Percentiles rank a stretch among this genome's conserved stretches.
Conservation (phyloP, 2,113 vertebrate genomes). For the Zapornia atra region DNA sequence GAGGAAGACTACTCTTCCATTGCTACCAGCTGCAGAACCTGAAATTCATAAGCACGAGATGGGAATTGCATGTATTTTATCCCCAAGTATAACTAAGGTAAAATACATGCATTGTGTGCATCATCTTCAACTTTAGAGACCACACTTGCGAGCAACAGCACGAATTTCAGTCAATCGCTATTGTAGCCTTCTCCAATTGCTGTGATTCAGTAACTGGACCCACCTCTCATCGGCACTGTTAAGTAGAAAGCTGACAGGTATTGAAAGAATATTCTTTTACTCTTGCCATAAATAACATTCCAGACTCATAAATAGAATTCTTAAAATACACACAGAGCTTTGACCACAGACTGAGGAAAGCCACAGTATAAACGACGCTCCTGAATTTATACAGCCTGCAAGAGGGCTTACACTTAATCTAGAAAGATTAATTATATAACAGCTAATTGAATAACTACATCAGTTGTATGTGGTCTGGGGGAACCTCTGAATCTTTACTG, state of each 20-base stretch:
- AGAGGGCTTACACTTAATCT: neutral
- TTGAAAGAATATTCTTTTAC: neutral
- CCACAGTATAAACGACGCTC: neutral
- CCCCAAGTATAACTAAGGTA: neutral
- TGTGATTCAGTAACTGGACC: neutral
- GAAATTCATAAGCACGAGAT: neutral
- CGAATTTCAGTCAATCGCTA: neutral
- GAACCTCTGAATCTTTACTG: neutral
- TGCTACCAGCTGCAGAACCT: neutral
- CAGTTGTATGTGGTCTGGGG: neutral
- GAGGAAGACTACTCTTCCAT: neutral
- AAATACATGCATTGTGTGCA: neutral
- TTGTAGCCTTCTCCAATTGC: neutral
- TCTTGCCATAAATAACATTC: neutral
- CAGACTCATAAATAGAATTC: neutral
- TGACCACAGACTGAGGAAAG: neutral
- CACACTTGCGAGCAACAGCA: neutral
- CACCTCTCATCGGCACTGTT: accelerated
- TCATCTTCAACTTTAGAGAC: neutral
- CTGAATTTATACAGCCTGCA: neutral
- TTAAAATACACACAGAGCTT: neutral
- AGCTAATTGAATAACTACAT: neutral
- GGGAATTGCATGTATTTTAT: neutral
- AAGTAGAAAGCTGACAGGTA: neutral
- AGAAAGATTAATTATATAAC: neutral